These are phyloP conservation scores for Patella ulyssiponensis DNA, from an alignment of 2,888 invertebrate genomes.

Conservation along the genomic window DNA sequence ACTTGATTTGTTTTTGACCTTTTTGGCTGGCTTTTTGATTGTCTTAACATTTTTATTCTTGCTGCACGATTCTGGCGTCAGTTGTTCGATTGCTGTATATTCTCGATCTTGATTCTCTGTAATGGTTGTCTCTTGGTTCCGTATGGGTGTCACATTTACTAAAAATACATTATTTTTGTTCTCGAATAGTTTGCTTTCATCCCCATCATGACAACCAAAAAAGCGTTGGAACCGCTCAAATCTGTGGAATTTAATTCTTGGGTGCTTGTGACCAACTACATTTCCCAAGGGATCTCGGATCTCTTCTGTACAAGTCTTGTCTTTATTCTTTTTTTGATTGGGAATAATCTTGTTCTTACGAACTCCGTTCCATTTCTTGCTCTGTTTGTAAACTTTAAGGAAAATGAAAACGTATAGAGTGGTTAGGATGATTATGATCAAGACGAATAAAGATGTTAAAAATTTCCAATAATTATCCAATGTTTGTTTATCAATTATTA, in stretches of 20 bases:
- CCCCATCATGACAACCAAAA: neutral
- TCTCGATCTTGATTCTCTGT: neutral
- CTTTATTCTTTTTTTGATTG: neutral
- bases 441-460: slow-evolving; percentile 46
- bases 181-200: neutral
- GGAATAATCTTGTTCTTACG: slow-evolving; percentile 19
- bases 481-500: slow-evolving; percentile 33
- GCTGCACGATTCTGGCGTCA: slow-evolving; percentile 10
- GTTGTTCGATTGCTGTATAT: neutral
- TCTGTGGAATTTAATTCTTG: neutral
- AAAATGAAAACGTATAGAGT: slow-evolving; percentile 53
- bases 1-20: neutral
- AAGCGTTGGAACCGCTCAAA: neutral
- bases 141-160: neutral
- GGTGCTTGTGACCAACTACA: neutral
- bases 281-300: neutral
- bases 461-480: slow-evolving; percentile 48
- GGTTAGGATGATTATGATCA: slow-evolving; percentile 47
- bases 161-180: neutral
- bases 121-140: neutral
- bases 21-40: slow-evolving; percentile 3
- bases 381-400: slow-evolving; percentile 44
- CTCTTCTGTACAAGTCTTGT: neutral
- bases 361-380: slow-evolving; percentile 31
- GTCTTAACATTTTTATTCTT: neutral